Conservation (phyloP, 1,140 invertebrate species). For the Asbolus verrucosus region DNA sequence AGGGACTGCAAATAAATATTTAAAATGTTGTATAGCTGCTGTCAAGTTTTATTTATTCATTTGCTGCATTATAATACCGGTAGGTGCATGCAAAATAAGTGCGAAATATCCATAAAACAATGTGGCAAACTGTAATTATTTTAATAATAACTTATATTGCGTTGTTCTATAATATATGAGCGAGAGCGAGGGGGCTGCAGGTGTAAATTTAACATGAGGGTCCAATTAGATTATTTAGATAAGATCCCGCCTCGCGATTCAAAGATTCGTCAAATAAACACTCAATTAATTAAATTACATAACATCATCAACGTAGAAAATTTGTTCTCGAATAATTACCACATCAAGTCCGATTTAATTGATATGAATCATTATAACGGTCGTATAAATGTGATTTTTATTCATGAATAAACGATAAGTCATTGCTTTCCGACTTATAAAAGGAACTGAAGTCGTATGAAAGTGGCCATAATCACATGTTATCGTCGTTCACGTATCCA, state of each 20-base stretch:
- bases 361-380: conserved; percentile 38
- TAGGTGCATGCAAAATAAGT: not conserved
- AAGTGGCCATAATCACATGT: conserved; percentile 41
- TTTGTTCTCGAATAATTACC: conserved; percentile 22
- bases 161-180: not conserved
- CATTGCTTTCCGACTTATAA: conserved; percentile 36
- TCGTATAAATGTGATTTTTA: conserved; percentile 33
- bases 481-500: conserved; percentile 37
- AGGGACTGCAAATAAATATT: too few relatives aligned
- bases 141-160: not conserved
- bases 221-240: conserved; percentile 6
- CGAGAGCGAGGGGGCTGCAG: not conserved
- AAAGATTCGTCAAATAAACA: conserved; percentile 33
- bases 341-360: conserved; percentile 24
- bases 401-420: conserved; percentile 39
- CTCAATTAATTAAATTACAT: conserved; percentile 37
- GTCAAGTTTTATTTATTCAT: too few relatives aligned
- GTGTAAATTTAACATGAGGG: conserved; percentile 3
- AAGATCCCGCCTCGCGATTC: not conserved
- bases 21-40: too few relatives aligned
- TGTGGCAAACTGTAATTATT: conserved; percentile 8
- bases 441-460: conserved; percentile 25
- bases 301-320: conserved; percentile 17
- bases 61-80: too few relatives aligned
- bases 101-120: not conserved